Conservation (phyloP, 2,888 invertebrate genomes). For the Drosophila percnosoma region DNA sequence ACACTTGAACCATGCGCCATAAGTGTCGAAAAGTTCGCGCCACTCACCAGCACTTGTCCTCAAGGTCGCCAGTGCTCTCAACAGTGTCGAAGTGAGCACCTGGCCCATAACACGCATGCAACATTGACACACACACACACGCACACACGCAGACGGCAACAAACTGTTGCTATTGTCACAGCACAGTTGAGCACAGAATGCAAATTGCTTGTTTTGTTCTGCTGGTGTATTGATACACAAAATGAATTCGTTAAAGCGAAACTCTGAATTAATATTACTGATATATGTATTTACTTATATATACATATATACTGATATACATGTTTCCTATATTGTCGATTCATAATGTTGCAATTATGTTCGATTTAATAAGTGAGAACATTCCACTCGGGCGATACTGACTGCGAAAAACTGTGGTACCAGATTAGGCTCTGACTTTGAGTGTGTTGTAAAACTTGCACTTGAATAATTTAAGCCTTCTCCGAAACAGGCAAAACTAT, state of each 20-base stretch:
- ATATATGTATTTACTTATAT: neutral
- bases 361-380: neutral
- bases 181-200: constrained; percentile 16
- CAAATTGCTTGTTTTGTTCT: constrained; percentile 21
- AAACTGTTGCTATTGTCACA: constrained; percentile 25
- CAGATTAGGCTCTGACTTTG: neutral
- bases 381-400: neutral
- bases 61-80: constrained; percentile 17
- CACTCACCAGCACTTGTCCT: constrained; percentile 31
- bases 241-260: constrained; percentile 7
- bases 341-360: neutral
- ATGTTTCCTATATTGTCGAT: neutral
- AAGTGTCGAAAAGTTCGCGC: constrained; percentile 65
- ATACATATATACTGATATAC: neutral
- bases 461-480: neutral
- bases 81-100: constrained; percentile 22
- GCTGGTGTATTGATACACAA: constrained; percentile 13
- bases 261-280: neutral
- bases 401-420: neutral
- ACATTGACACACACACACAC: neutral
- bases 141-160: neutral
- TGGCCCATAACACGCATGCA: constrained; percentile 3
- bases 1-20: constrained; percentile 38
- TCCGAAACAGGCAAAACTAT: too few species aligned
- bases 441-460: neutral